Conservation (phyloP, 2,113 vertebrate species). For the Elgaria multicarinata region DNA sequence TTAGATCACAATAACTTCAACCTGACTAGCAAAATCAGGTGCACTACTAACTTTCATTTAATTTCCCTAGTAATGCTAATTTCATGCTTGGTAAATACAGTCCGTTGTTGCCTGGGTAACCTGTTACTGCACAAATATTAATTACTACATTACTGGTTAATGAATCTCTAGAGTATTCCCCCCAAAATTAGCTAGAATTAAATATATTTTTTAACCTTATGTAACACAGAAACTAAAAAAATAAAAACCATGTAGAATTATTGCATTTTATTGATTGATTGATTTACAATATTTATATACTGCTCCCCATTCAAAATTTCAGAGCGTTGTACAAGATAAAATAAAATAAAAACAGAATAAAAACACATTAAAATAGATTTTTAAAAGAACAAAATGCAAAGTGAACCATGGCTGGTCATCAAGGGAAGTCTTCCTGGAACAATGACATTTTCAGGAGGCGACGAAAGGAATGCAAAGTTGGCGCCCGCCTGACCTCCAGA, state of each 20-base stretch:
- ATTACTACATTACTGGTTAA: conserved; percentile 67
- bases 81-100: conserved; percentile 72
- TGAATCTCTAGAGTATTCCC: conserved; percentile 67
- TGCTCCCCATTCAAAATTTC: too few relatives aligned
- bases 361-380: too few relatives aligned
- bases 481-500: too few relatives aligned
- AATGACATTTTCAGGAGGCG: too few relatives aligned
- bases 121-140: conserved; percentile 58
- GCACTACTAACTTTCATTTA: conserved; percentile 49
- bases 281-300: too few relatives aligned
- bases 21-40: conserved; percentile 45
- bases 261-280: neutral
- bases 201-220: conserved; percentile 61
- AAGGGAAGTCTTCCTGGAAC: too few relatives aligned
- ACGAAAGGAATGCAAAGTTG: too few relatives aligned
- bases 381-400: too few relatives aligned
- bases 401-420: too few relatives aligned
- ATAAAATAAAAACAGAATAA: too few relatives aligned
- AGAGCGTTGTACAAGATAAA: too few relatives aligned
- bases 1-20: neutral
- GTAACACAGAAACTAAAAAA: conserved; percentile 6
- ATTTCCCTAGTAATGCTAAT: conserved; percentile 68
- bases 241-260: conserved; percentile 13
- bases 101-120: conserved; percentile 64
- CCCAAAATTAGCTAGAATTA: conserved; percentile 57